Percentiles rank a stretch among this genome's conserved stretches.
Evolutionary conservation across 2,888 invertebrate species (phyloP).

Genomic region (Lasius platythorax): DNA sequence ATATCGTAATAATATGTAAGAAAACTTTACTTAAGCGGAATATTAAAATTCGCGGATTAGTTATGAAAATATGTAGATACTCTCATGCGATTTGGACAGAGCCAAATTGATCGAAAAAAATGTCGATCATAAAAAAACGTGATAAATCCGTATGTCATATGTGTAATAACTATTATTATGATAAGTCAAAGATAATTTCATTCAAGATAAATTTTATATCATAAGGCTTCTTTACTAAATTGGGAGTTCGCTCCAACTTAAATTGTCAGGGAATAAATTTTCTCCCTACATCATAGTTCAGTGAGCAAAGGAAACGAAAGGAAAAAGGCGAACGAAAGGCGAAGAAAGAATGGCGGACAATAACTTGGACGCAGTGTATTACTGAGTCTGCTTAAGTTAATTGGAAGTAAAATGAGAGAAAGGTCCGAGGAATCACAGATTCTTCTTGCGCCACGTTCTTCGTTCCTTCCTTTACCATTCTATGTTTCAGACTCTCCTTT

Average conservation of each 20-base stretch:
- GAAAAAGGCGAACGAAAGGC: slow-evolving; percentile 32
- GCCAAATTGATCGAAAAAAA: not conserved
- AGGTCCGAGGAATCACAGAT: slow-evolving; percentile 68
- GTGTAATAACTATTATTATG: not conserved
- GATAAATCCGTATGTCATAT: not conserved
- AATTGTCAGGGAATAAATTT: slow-evolving; percentile 9
- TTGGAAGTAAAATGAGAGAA: slow-evolving; percentile 77
- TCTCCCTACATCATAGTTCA: slow-evolving; percentile 29
- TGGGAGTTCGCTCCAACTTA: not conserved
- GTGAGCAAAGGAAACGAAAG: not conserved
- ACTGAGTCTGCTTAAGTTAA: slow-evolving; percentile 78
- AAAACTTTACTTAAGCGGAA: not conserved
- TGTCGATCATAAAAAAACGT: not conserved
- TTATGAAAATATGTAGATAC: not conserved
- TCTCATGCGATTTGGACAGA: not conserved
- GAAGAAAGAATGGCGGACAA: slow-evolving; percentile 53
- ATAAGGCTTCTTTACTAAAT: not conserved
- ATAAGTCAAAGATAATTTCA: not conserved
- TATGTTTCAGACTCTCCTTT: slow-evolving; percentile 14
- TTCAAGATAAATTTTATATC: not conserved
- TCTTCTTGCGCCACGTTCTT: slow-evolving; percentile 63
- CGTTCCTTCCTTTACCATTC: slow-evolving; percentile 52
- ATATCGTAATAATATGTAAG: not conserved
- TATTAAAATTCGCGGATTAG: not conserved
- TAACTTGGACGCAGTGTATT: slow-evolving; percentile 68